Percentiles rank a stretch among this genome's conserved stretches.
Evolutionary conservation across 2,797 vertebrate species (phyloP).

Genomic region (Enteromius trimaculatus): DNA sequence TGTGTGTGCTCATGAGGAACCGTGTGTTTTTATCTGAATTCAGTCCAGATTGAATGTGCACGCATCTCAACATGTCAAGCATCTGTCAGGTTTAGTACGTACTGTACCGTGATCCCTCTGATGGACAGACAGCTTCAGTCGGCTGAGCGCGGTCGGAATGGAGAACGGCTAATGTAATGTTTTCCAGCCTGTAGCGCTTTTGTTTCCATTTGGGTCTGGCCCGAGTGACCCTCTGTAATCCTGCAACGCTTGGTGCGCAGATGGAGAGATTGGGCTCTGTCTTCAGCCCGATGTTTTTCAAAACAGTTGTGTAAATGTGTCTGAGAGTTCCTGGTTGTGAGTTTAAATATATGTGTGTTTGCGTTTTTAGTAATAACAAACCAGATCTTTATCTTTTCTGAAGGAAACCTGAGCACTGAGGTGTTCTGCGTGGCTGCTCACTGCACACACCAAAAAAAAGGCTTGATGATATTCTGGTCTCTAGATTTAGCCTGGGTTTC

Average conservation of each 20-base stretch:
- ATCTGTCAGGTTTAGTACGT: constrained; percentile 52
- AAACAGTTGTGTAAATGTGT: constrained; percentile 7
- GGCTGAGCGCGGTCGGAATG: constrained; percentile 17
- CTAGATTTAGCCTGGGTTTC: background rate
- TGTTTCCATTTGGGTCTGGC: constrained; percentile 46
- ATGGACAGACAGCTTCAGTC: constrained; percentile 50
- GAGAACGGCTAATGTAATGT: constrained; percentile 19
- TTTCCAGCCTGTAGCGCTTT: constrained; percentile 39
- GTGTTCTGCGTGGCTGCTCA: background rate
- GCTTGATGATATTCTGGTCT: background rate
- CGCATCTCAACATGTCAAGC: constrained; percentile 53
- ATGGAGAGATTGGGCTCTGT: constrained; percentile 30
- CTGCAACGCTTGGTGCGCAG: constrained; percentile 26
- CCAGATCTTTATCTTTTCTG: constrained; percentile 2
- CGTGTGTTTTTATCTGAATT: constrained; percentile 45
- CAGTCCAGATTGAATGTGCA: constrained; percentile 11
- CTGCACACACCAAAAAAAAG: background rate
- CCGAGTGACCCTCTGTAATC: constrained; percentile 33
- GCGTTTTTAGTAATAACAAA: background rate
- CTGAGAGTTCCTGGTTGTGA: background rate
- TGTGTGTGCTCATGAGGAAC: background rate
- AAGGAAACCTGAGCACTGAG: background rate
- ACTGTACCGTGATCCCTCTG: constrained; percentile 59
- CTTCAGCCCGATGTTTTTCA: background rate
- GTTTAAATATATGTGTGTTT: background rate